Evolutionary conservation across 2,113 vertebrate species (phyloP).

Genomic region (Zosterops japonicus): DNA sequence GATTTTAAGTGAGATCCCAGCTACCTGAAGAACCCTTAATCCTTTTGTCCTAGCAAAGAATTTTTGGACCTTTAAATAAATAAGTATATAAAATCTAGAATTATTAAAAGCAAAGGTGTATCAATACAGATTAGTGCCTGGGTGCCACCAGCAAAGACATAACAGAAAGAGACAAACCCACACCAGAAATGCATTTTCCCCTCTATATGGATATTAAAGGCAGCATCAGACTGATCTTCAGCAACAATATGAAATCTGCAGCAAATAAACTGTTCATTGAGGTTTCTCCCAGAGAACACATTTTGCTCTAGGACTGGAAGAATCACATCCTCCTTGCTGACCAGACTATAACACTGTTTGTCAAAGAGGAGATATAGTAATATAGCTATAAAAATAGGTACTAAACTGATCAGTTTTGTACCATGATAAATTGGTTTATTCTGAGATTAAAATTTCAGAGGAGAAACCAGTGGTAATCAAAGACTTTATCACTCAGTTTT

Average conservation of each 20-base stretch:
- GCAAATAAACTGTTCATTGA: background rate
- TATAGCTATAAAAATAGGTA: background rate
- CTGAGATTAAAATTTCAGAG: background rate
- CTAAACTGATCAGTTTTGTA: background rate
- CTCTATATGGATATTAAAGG: background rate
- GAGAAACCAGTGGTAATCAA: background rate
- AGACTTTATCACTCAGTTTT: background rate
- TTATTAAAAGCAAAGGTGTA: background rate
- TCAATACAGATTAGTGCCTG: background rate
- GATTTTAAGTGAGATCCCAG: background rate
- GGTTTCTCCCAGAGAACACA: background rate
- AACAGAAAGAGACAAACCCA: background rate
- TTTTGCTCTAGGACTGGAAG: conserved; percentile 15
- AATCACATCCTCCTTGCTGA: background rate
- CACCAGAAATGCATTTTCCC: background rate
- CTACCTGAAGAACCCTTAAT: background rate
- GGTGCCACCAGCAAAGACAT: background rate
- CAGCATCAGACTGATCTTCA: background rate
- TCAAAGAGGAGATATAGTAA: background rate
- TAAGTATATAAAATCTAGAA: background rate
- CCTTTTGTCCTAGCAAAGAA: background rate
- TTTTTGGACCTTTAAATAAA: background rate
- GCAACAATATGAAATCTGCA: background rate
- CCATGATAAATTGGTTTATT: background rate
- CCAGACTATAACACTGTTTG: background rate